Base-by-base conservation (phyloP, 2,888 invertebrate genomes). In the Thymelicus sylvestris region DNA sequence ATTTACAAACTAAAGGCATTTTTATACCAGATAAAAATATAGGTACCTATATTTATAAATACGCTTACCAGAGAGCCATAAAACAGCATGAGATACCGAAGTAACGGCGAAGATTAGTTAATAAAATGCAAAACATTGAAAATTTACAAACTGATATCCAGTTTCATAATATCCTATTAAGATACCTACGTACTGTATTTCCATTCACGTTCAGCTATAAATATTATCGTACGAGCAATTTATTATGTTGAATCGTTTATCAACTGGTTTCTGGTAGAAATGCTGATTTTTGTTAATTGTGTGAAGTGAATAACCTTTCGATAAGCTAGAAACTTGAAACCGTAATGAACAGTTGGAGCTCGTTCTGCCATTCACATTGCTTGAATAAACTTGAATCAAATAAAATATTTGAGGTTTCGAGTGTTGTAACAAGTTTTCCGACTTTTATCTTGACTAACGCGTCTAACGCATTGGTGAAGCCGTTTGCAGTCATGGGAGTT, bases 41-140 rank as follows among this genome's bases (percentile, higher is more conserved):
- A 19, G 0, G 31, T 31, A 3, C 31, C 31, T 31, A 31, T 31
- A 44, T 44, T 44, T 44, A 10, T 44, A 12, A 31, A 31, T 44
- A 44, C 44, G 44, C 8, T 44, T 60, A 67, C 60, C 60, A 67
- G 62, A 7, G 24, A 24, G 44, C 44, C 52, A 67, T 67, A 67
- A 67, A 67, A 67, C 67, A 62, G 62, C 68, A 68, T 41, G 68
- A 62, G 68, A 68, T 68, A 68, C 38, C 68, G 52, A 61, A 67
- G 39, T 24, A 50, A 50, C 41, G 55, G 44, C 52, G 24, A 63
- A 68, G 38, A 63, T 52, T 68, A 55, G 24, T 55, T 55, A 63
- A 68, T 63, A 63, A 69, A 69, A 69, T 64, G 47, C 57, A 57
- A 64, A 69, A 57, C 68, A 48, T 69, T 64, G 57, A 63, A 57